These are phyloP conservation scores for Castor canadensis DNA, from an alignment of 2,113 vertebrate genomes.

Conservation along the genomic window DNA sequence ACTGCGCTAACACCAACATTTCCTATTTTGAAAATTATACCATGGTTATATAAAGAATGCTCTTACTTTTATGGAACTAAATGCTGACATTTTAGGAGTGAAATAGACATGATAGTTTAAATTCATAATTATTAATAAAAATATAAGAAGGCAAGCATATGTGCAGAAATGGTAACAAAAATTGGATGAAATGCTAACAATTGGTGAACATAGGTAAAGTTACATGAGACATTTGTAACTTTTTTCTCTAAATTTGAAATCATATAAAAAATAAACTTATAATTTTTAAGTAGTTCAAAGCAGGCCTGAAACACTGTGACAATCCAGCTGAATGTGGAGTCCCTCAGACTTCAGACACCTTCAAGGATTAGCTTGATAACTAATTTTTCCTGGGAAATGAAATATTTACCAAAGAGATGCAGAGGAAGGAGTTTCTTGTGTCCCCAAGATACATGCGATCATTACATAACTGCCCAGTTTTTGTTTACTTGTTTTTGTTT, in stretches of 20 bases:
- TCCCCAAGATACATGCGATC: accelerated
- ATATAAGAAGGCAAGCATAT: neutral
- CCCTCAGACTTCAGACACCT: neutral
- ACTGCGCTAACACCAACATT: neutral
- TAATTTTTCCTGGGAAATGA: neutral
- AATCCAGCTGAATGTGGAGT: neutral
- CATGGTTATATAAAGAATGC: neutral
- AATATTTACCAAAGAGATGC: neutral
- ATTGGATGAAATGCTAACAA: neutral
- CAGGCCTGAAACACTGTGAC: neutral
- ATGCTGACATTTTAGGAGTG: neutral
- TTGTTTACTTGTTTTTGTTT: neutral
- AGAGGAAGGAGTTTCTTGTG: neutral
- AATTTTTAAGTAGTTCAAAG: neutral
- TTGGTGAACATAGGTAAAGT: neutral
- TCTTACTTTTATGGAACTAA: neutral
- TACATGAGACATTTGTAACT: neutral
- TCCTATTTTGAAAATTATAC: neutral
- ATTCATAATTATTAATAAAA: neutral
- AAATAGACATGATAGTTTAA: neutral
- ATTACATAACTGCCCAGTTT: neutral
- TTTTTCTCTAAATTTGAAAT: neutral
- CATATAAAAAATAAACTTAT: neutral
- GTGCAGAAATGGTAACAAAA: neutral
- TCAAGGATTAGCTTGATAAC: neutral